phyloP scores from a whole-genome alignment of 2,888 invertebrate genomes.

The Watsonalla cultraria region DNA sequence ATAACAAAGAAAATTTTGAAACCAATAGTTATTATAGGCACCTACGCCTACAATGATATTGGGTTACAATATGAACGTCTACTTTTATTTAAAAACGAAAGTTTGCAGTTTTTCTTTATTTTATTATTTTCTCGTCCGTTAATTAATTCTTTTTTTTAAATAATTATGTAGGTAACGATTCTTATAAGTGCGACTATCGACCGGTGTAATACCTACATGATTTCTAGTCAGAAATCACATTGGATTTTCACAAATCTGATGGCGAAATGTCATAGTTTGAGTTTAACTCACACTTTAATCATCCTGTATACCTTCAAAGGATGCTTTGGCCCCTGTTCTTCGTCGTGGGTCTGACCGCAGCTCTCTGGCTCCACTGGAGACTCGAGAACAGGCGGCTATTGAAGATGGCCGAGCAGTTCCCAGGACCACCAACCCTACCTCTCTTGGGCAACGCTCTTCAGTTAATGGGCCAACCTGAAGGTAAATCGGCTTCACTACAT shows the following conservation, averaged over 20 bases:
- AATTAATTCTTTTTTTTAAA: neutral
- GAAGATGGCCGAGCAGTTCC: constrained; percentile 36
- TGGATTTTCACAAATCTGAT: too few species aligned
- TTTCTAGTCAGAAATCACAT: too few species aligned
- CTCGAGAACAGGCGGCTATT: constrained; percentile 40
- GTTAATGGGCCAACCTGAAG: constrained; percentile 49
- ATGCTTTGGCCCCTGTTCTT: constrained; percentile 35
- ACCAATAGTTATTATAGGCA: too few species aligned
- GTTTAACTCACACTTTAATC: neutral
- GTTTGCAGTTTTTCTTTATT: too few species aligned
- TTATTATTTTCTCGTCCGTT: too few species aligned
- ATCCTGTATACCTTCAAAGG: neutral
- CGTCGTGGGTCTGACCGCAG: constrained; percentile 13
- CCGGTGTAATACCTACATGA: too few species aligned
- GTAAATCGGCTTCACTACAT: constrained; percentile 20
- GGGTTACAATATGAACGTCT: too few species aligned
- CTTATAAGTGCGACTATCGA: too few species aligned
- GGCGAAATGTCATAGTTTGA: too few species aligned
- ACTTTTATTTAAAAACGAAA: too few species aligned
- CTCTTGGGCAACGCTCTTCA: constrained; percentile 49
- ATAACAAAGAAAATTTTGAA: too few species aligned
- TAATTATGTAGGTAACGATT: constrained; percentile 24
- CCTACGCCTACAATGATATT: too few species aligned
- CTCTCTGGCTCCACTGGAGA: constrained; percentile 49
- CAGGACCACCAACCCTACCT: constrained; percentile 51